Conservation (phyloP, 2,113 vertebrate species). For the Nyctibius bracteatus region DNA sequence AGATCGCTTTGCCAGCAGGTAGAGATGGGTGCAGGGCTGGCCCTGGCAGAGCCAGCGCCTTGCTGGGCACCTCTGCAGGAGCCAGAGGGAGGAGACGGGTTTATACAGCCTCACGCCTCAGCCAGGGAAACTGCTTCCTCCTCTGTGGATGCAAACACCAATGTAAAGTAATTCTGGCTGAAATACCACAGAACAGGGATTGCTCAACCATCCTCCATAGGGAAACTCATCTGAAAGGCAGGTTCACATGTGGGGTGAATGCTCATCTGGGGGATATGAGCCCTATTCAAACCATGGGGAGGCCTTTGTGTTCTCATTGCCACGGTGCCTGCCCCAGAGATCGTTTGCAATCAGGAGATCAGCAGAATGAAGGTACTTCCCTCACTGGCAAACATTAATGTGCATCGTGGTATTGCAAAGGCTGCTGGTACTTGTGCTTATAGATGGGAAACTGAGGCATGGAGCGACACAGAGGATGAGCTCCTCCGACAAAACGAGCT, state of each 20-base stretch:
- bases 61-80: background rate
- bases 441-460: background rate
- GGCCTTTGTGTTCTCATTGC: background rate
- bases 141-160: background rate
- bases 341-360: background rate
- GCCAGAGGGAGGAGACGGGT: background rate
- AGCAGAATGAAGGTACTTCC: background rate
- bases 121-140: background rate
- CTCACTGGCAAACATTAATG: background rate
- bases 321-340: background rate
- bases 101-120: background rate
- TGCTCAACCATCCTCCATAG: background rate
- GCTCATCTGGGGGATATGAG: background rate
- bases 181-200: background rate
- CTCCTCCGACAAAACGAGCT: background rate
- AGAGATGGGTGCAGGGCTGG: background rate
- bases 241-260: accelerated
- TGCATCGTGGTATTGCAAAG: background rate
- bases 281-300: background rate
- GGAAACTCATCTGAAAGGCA: background rate
- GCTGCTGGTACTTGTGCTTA: background rate
- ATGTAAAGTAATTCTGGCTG: background rate
- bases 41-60: background rate
- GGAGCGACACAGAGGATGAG: background rate
- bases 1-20: background rate